Evolutionary conservation across 92 coral and sea anemone species (phyloP).

Genomic region (Palythoa heliodiscus): DNA sequence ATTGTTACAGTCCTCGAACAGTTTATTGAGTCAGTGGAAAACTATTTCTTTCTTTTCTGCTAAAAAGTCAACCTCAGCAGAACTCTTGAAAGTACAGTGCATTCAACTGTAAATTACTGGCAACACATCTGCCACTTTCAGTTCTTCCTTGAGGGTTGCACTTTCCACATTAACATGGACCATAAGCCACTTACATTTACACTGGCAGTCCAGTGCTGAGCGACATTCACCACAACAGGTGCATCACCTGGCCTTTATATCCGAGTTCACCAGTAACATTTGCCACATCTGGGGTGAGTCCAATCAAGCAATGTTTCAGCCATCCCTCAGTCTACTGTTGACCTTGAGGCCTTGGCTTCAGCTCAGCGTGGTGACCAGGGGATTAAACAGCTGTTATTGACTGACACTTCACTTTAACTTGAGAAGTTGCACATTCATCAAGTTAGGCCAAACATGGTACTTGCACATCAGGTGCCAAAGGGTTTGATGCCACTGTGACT

Average conservation of each 20-base stretch:
- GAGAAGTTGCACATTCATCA: slow-evolving; percentile 33
- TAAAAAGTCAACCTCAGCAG: slow-evolving; percentile 47
- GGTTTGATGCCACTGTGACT: no score
- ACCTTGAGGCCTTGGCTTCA: slow-evolving; percentile 36
- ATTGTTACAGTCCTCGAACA: slow-evolving; percentile 41
- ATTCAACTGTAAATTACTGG: neutral
- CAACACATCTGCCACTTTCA: slow-evolving; percentile 52
- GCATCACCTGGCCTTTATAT: no score
- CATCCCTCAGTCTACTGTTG: slow-evolving; percentile 33
- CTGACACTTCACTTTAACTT: slow-evolving; percentile 37
- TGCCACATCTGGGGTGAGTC: neutral
- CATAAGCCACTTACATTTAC: no score
- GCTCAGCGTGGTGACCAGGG: slow-evolving; percentile 47
- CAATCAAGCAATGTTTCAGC: neutral
- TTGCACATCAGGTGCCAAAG: no score
- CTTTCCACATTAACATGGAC: no score
- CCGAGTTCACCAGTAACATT: slow-evolving; percentile 55
- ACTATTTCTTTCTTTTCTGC: slow-evolving; percentile 52
- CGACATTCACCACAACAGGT: slow-evolving; percentile 36
- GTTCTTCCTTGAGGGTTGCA: slow-evolving; percentile 20
- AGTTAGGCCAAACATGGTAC: no score
- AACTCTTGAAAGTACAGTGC: neutral
- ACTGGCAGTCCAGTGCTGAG: slow-evolving; percentile 45
- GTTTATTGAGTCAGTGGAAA: slow-evolving; percentile 52
- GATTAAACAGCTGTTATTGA: slow-evolving; percentile 29